phyloP scores from a whole-genome alignment of 2,797 vertebrate genomes.

The Margarornis squamiger region DNA sequence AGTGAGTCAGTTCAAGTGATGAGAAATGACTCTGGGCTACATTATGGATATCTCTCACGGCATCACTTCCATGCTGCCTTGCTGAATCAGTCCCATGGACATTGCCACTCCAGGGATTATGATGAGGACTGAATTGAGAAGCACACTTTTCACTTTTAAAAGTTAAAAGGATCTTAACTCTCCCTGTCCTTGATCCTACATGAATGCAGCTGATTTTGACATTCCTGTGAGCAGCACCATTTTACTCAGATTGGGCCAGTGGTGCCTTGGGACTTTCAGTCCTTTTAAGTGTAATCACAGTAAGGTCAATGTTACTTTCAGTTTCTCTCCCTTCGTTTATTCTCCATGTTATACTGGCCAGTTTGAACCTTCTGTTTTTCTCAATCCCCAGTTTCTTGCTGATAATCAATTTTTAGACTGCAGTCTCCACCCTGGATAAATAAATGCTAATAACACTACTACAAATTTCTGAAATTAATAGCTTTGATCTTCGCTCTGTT shows the following conservation, averaged over 20 bases:
- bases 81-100: neutral
- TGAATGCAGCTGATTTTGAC: neutral
- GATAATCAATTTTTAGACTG: neutral
- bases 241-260: neutral
- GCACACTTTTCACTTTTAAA: neutral
- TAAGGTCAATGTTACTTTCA: fast-evolving
- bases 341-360: neutral
- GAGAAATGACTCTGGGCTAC: neutral
- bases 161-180: neutral
- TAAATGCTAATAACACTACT: neutral
- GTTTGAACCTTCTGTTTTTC: neutral
- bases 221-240: neutral
- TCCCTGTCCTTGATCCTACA: neutral
- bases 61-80: neutral
- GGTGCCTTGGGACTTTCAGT: neutral
- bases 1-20: neutral
- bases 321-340: neutral
- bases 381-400: neutral
- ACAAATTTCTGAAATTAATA: neutral
- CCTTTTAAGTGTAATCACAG: neutral
- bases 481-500: neutral
- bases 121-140: neutral
- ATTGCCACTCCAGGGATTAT: neutral
- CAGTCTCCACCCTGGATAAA: neutral
- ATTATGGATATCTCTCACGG: neutral